These are phyloP conservation scores for Xyrauchen texanus DNA, from an alignment of 2,113 vertebrate genomes.

Conservation along the genomic window DNA sequence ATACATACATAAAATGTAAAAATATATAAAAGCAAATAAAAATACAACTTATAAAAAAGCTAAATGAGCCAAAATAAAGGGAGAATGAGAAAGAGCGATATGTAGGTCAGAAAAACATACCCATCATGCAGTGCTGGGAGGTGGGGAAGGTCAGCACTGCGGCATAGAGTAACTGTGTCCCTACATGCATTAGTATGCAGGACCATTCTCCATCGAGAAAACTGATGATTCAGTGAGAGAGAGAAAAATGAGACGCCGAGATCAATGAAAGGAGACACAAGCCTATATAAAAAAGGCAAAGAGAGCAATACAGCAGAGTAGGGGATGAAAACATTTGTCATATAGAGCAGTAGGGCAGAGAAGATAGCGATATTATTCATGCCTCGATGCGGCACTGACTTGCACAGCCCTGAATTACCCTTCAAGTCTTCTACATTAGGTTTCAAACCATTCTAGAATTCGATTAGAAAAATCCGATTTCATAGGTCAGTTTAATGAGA, in stretches of 20 bases:
- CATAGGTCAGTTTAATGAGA: background rate
- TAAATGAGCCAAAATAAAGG: too few relatives aligned
- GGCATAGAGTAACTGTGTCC: conserved; percentile 4
- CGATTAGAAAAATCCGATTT: background rate
- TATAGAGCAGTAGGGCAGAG: too few relatives aligned
- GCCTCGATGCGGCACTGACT: background rate
- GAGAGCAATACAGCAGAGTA: conserved; percentile 4
- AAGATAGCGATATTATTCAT: background rate
- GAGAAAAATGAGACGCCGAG: background rate
- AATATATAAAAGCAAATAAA: too few relatives aligned
- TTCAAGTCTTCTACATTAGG: background rate
- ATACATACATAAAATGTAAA: too few relatives aligned
- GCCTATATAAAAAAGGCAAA: background rate
- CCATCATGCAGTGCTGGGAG: conserved; percentile 46
- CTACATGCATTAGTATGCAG: conserved; percentile 50
- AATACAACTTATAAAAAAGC: too few relatives aligned
- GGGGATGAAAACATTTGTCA: background rate
- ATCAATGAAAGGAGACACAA: background rate
- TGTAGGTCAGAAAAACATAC: conserved; percentile 74
- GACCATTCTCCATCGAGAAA: conserved; percentile 6
- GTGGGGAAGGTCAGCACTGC: conserved; percentile 35
- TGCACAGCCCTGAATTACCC: background rate
- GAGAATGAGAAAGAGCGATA: conserved; percentile 41
- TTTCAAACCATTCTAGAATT: background rate
- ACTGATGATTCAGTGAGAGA: conserved; percentile 6